phyloP scores from a whole-genome alignment of 2,113 vertebrate genomes.

The Centrocercus urophasianus region DNA sequence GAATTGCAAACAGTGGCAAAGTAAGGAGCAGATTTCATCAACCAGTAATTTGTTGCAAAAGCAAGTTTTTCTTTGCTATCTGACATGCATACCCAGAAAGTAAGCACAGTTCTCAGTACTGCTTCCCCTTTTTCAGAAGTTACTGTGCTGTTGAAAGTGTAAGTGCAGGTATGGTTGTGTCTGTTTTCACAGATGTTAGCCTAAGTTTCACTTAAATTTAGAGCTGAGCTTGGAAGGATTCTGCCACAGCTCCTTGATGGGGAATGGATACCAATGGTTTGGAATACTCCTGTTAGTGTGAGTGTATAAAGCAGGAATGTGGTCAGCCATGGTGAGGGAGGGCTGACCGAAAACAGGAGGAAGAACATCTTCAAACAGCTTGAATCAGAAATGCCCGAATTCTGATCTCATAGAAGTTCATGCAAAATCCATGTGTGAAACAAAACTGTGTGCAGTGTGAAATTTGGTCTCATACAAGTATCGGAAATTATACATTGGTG shows the following conservation, averaged over 20 bases:
- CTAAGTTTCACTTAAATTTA: neutral
- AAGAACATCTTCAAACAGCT: neutral
- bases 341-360: neutral
- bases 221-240: neutral
- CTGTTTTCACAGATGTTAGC: neutral
- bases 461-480: neutral
- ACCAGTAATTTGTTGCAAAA: slow-evolving; percentile 36
- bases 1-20: slow-evolving; percentile 26
- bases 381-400: neutral
- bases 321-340: fast-evolving
- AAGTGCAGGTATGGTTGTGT: neutral
- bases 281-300: neutral
- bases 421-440: neutral
- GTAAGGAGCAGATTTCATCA: slow-evolving; percentile 12
- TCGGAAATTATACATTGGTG: neutral
- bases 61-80: slow-evolving; percentile 35
- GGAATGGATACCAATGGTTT: neutral
- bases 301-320: neutral
- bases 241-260: neutral
- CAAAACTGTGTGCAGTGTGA: neutral
- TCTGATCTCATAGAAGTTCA: neutral
- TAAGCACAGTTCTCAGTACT: neutral
- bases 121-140: neutral
- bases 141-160: neutral
- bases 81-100: neutral